Base-by-base conservation (phyloP, 2,113 vertebrate genomes). In the Sardina pilchardus region DNA sequence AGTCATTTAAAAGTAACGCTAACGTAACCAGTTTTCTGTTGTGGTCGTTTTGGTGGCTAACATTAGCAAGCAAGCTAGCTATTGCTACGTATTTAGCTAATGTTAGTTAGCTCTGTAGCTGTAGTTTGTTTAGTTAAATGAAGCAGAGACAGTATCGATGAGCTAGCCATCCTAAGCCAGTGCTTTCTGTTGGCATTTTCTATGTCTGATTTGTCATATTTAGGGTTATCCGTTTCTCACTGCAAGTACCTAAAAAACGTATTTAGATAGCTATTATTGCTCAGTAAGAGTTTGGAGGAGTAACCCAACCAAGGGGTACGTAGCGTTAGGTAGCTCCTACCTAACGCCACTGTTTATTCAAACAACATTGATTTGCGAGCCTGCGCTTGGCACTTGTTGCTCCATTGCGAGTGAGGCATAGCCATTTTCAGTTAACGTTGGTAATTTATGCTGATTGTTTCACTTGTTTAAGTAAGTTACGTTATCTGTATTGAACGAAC, bases 1-100 rank as follows among this genome's bases (percentile, higher is more conserved):
- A 78, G 34, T 36, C 34, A 78, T 34, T 78, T 78, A 36, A 78
- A 78, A 78, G 82, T 59, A 83, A 81, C 83, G 81, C 45, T 82
- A 42, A 42, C 39, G 39, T 42, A 42, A 78, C 14, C 14, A 82
- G 34, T 47, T 87, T 83, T 67, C 86, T 39, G 71, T 36, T 78
- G 71, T 78, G 34, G 71, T 78, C 30, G 30, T 21, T 47, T 83
- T 48, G 82, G 12, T 26, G 81, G 87, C 81, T 48, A 39, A 59
- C 75, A 42, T 42, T 42, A 42, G 39, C 39, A 42, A 3, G 39
- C 2, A 42, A 63, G 71, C 71, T 78, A 78, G 26, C 26, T 26
- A 30, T 59, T 59, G 67, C 67, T 78, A 36, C 71, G 71, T 36
- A 36, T 67, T 67, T 67, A 67, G 63, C 71, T 78, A 78, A n/a